Base-by-base conservation (phyloP, 1,140 invertebrate genomes). In the Drosophila pseudoananassae region DNA sequence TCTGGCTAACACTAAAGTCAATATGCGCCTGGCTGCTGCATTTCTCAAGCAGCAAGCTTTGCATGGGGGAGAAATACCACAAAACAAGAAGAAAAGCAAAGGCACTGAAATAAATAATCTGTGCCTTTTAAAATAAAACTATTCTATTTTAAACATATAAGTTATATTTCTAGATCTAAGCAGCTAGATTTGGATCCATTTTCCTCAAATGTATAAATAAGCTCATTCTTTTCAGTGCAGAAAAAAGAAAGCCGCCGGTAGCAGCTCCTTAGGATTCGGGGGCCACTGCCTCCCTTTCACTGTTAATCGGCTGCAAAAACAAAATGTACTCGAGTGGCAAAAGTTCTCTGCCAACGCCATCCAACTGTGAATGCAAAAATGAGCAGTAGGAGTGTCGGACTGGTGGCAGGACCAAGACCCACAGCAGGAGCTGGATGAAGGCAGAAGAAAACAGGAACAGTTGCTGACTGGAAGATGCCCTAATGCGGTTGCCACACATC, bases 301-400 rank as follows among this genome's bases (percentile, higher is more conserved):
- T 83, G 79, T 83, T 82, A 83, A 82, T 82, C 79, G 79, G 70
- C 75, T 83, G 79, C 79, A 82, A 82, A 82, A 82, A 75, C 66
- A 72, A 77, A 83, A 82, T 82, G 75, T 82, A 78, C 75, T 78
- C 79, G 66, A 83, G 79, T 82, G 79, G 79, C 59, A 83, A 75
- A 82, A 82, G 64, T 82, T 82, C 66, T 54, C 31, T 17, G 45
- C 46, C 50, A 69, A 20, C 29, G 29, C 14, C 65, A 76, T 49
- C 57, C 66, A 76, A 77, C 78, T 82, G 66, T 80, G 68, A 80
- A 73, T 82, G 57, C 78, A 64, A 83, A 63, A 52, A 73, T 50
- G 57, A 78, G 64, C 57, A 46, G 25, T 17, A 4, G 9, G 46
- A 59, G 3, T 23, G 20, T 20, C 17, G 17, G 17, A 46, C 15